phyloP scores from a whole-genome alignment of 2,113 vertebrate species.

The Australoheros scitulus region DNA sequence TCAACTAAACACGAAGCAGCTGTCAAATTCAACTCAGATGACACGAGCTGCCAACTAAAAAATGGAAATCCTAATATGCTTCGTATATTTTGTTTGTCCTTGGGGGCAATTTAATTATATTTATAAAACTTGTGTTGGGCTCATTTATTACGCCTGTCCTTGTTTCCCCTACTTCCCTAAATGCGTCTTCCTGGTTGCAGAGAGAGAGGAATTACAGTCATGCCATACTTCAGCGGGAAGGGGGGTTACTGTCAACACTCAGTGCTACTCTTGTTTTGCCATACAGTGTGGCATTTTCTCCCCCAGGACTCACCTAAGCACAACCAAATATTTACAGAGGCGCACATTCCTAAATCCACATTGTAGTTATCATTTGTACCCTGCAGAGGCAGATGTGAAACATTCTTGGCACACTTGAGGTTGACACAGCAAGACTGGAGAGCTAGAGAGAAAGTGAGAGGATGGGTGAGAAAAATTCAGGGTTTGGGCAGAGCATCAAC shows the following conservation, averaged over 20 bases:
- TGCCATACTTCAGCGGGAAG: conserved; percentile 16
- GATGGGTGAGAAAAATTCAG: conserved; percentile 15
- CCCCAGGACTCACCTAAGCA: not conserved
- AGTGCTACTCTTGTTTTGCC: conserved; percentile 15
- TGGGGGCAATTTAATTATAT: conserved; percentile 50
- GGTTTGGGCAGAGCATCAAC: conserved; percentile 14
- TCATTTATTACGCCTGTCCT: conserved; percentile 50
- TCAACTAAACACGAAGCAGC: conserved; percentile 50
- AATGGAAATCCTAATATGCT: conserved; percentile 31
- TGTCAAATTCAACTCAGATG: conserved; percentile 47
- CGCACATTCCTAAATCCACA: conserved; percentile 49
- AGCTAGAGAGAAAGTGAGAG: conserved; percentile 31
- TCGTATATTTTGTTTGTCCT: conserved; percentile 51
- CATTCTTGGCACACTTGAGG: conserved; percentile 42
- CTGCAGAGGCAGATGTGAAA: conserved; percentile 53
- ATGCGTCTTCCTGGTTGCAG: conserved; percentile 32
- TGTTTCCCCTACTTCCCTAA: conserved; percentile 51
- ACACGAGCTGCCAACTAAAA: conserved; percentile 39
- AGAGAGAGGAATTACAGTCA: conserved; percentile 38
- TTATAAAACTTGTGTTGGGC: conserved; percentile 34
- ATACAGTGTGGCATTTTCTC: not conserved
- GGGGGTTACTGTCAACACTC: not conserved
- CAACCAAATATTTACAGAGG: conserved; percentile 50
- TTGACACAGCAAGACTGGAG: conserved; percentile 40
- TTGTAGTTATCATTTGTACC: conserved; percentile 44